phyloP scores from a whole-genome alignment of 1,140 invertebrate species.

The Eupeodes corollae region DNA sequence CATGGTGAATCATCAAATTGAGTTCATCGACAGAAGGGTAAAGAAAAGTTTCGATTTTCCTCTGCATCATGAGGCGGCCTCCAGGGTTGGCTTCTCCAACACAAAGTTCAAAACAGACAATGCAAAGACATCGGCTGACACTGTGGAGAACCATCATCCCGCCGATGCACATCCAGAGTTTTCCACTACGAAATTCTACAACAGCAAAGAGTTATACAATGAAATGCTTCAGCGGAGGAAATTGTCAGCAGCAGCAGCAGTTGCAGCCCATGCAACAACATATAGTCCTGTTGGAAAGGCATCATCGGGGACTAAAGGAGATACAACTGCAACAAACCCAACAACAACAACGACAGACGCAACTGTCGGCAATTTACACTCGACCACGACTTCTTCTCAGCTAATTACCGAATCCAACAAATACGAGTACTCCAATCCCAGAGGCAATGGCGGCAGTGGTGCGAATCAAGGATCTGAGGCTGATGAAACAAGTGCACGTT shows the following conservation, averaged over 20 bases:
- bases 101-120: constrained; percentile 31
- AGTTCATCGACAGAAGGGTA: constrained; percentile 28
- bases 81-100: constrained; percentile 32
- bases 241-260: too few species aligned
- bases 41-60: constrained; percentile 35
- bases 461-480: too few species aligned
- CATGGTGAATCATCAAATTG: neutral
- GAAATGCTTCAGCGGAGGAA: constrained; percentile 31
- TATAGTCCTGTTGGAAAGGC: too few species aligned
- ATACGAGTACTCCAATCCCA: neutral
- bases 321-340: neutral
- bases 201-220: constrained; percentile 36
- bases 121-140: neutral
- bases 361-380: neutral
- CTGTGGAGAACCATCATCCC: neutral
- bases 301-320: too few species aligned
- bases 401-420: neutral
- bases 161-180: constrained; percentile 27
- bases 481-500: too few species aligned
- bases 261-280: too few species aligned
- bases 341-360: constrained; percentile 3
- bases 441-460: too few species aligned
- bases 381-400: neutral
- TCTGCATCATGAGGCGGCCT: constrained; percentile 15
- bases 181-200: constrained; percentile 36